Conservation (phyloP, 2,888 invertebrate genomes). For the Archaeoteleia sp. region DNA sequence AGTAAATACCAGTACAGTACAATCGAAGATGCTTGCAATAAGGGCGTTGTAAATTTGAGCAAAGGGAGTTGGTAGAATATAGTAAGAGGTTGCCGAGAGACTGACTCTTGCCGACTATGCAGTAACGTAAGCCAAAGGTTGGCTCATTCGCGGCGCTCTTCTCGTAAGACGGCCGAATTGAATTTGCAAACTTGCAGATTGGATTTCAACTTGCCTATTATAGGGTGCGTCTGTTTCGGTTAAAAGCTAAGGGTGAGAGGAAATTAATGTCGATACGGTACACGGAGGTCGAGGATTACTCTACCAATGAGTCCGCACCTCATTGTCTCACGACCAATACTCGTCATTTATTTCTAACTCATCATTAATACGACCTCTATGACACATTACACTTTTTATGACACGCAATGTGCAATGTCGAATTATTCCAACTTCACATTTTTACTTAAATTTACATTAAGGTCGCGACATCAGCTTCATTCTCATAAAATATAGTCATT, state of each 20-base stretch:
- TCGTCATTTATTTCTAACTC: too few species aligned
- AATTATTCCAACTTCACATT: too few species aligned
- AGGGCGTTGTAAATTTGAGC: constrained; percentile 25
- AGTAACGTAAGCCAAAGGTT: constrained; percentile 50
- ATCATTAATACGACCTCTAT: too few species aligned
- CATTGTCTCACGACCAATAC: too few species aligned
- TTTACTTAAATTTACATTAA: too few species aligned
- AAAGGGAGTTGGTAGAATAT: constrained; percentile 9
- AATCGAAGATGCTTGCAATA: constrained; percentile 44
- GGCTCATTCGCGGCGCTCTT: constrained; percentile 58
- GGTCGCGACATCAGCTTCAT: constrained; percentile 2
- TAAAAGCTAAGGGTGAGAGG: constrained; percentile 73
- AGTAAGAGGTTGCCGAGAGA: neutral
- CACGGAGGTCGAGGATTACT: constrained; percentile 73
- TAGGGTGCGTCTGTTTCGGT: constrained; percentile 75
- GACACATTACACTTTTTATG: too few species aligned
- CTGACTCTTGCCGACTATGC: constrained; percentile 52
- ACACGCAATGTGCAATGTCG: too few species aligned
- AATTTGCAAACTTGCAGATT: constrained; percentile 76
- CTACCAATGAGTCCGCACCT: constrained; percentile 64
- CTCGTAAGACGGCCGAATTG: constrained; percentile 72
- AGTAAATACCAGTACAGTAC: constrained; percentile 11
- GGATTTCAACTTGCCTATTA: constrained; percentile 76
- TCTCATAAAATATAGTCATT: constrained; percentile 12
- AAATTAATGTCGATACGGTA: constrained; percentile 75